A percentile compares a stretch with the other conserved stretches of the same genome.
phyloP scores from a whole-genome alignment of 1,140 invertebrate species.

The Drosophila guanche region DNA sequence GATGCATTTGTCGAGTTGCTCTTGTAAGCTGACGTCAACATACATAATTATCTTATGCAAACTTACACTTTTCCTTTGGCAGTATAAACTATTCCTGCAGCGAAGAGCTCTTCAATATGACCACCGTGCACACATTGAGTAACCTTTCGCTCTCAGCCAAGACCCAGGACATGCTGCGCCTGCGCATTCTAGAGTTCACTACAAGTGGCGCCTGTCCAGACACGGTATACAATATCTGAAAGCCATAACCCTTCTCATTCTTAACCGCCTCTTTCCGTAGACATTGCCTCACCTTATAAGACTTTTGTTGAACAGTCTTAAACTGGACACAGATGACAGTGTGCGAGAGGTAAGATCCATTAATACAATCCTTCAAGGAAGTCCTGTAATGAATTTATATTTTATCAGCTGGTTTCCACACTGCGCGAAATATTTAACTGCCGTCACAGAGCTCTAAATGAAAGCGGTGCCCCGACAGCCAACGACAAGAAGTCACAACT shows the following conservation, averaged over 20 bases:
- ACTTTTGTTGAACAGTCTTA: slow-evolving; percentile 68
- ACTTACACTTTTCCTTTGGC: slow-evolving; percentile 7
- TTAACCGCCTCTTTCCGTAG: slow-evolving; percentile 19
- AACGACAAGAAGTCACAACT: slow-evolving; percentile 58
- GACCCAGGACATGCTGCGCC: slow-evolving; percentile 57
- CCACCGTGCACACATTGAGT: slow-evolving; percentile 66
- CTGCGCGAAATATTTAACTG: slow-evolving; percentile 71
- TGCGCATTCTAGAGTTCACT: slow-evolving; percentile 65
- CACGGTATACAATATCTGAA: slow-evolving; percentile 23
- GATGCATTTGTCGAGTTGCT: slow-evolving; percentile 75
- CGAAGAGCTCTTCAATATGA: slow-evolving; percentile 63
- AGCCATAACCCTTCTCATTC: too few relatives aligned
- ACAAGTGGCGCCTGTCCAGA: slow-evolving; percentile 60
- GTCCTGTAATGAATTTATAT: neutral
- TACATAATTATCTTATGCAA: too few relatives aligned
- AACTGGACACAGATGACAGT: slow-evolving; percentile 67
- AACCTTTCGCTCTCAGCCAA: slow-evolving; percentile 61
- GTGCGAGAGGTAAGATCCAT: slow-evolving; percentile 54
- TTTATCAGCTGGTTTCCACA: slow-evolving; percentile 59
- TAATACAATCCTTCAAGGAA: neutral
- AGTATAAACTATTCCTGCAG: slow-evolving; percentile 69
- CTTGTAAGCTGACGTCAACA: slow-evolving; percentile 43
- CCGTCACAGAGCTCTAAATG: slow-evolving; percentile 20
- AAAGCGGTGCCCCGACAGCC: slow-evolving; percentile 9
- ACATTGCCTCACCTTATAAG: slow-evolving; percentile 64